Evolutionary conservation across 2,888 invertebrate genomes (phyloP), one percentile per base, ranked within the genome.

Genomic region (Pinctada fucata): DNA sequence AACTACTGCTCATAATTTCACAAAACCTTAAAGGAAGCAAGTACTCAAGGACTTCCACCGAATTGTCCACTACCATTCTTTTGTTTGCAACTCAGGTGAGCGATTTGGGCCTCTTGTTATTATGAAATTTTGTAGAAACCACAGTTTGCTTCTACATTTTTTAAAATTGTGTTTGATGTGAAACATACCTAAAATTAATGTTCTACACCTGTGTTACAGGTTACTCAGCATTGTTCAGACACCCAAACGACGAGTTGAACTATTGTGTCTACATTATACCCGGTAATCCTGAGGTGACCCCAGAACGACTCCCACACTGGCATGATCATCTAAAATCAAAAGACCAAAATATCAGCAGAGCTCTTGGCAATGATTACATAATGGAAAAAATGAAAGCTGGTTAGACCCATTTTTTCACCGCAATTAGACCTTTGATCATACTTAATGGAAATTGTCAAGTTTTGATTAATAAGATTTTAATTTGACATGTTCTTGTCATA

Each of bases 311-410:
- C 31, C 76, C 88, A 2, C 78, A 88, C 78, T 90, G 90, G 90
- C 90, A 90, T 79, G 87, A 89, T 8, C 72, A 84, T 63, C 79
- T 89, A 31, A 85, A 85, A 78, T 84, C 82, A 16, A 79, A 86
- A 3, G 89, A 90, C 78, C 86, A 84, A 8, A 86, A 86, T 75
- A 87, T 90, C 72, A 86, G 85, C 73, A 79, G 83, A 66, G 88
- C 90, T 2, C 83, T 88, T 3, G 88, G 89, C 8, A 75, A 74
- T 66, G 83, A 87, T 64, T 83, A 80, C 72, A 86, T 87, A 72
- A 88, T 89, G 47, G 90, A 90, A 77, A 83, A 88, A 69, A 90
- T 90, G 88, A 90, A 87, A 81, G 88, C 89, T 69, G 89, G 89
- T 89, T 48, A 50, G 31, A 31, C 31, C 31, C 31, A 31, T 31